Percentiles rank a stretch among this genome's conserved stretches.
phyloP scores from a whole-genome alignment of 2,888 invertebrate genomes.

The Galerucella pusilla region DNA sequence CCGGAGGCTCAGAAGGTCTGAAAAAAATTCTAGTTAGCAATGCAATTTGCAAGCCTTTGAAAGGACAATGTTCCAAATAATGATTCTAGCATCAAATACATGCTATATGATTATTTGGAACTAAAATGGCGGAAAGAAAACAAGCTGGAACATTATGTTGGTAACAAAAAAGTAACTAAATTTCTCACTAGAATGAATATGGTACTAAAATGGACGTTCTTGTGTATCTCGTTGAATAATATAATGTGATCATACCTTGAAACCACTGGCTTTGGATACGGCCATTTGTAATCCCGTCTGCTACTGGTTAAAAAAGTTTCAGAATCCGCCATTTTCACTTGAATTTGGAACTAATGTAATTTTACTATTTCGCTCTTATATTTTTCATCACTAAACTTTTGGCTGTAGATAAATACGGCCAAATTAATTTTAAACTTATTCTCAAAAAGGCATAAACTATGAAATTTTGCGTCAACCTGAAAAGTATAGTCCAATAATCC shows the following conservation, averaged over 20 bases:
- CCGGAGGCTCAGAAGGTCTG: constrained; percentile 73
- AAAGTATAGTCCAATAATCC: constrained; percentile 55
- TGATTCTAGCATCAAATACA: too few relatives aligned
- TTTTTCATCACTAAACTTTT: constrained; percentile 34
- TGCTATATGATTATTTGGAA: too few relatives aligned
- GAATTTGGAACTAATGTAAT: constrained; percentile 30
- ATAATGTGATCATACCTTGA: constrained; percentile 64
- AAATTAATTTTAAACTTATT: constrained; percentile 44
- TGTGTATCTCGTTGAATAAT: not conserved
- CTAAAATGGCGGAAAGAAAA: too few relatives aligned
- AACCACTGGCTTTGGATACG: constrained; percentile 69
- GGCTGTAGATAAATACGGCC: constrained; percentile 34
- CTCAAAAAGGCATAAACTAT: constrained; percentile 51
- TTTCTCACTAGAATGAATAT: too few relatives aligned
- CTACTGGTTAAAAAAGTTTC: constrained; percentile 67
- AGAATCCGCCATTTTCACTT: constrained; percentile 52
- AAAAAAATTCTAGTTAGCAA: constrained; percentile 14
- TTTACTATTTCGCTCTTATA: constrained; percentile 12
- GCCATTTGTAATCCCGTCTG: constrained; percentile 71
- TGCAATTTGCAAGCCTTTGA: too few relatives aligned
- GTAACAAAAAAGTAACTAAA: too few relatives aligned
- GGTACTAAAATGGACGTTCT: too few relatives aligned
- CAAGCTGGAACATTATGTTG: too few relatives aligned
- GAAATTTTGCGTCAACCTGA: constrained; percentile 59
- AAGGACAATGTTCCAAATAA: too few relatives aligned